Conservation (phyloP, 2,888 invertebrate species). For the Agrotis puta region DNA sequence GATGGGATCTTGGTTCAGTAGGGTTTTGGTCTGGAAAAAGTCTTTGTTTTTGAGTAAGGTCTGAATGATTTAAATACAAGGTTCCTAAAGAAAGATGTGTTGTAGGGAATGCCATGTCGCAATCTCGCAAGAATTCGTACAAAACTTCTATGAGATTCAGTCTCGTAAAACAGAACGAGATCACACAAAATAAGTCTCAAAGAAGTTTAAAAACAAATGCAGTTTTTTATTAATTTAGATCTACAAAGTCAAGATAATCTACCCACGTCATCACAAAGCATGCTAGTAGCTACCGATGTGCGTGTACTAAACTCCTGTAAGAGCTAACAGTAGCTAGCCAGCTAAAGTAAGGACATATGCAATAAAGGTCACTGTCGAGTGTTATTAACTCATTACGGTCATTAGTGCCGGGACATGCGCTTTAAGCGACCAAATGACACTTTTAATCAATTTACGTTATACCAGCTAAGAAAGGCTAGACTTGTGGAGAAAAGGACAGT, state of each 20-base stretch:
- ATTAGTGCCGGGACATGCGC: slow-evolving; percentile 26
- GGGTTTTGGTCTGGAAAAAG: neutral
- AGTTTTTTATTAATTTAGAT: slow-evolving; percentile 12
- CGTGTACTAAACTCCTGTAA: slow-evolving; percentile 17
- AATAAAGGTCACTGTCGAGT: slow-evolving; percentile 41
- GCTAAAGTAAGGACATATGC: neutral
- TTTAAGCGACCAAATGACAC: slow-evolving; percentile 5
- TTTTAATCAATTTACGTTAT: slow-evolving; percentile 30
- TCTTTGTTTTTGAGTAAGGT: neutral
- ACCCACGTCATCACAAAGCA: neutral
- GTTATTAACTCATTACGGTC: slow-evolving; percentile 25
- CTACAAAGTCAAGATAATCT: neutral
- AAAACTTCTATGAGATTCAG: neutral
- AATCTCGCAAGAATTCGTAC: neutral
- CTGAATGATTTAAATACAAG: neutral
- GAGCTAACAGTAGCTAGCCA: slow-evolving; percentile 6
- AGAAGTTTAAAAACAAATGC: neutral
- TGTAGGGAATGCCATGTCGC: neutral
- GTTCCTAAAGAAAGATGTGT: no score
- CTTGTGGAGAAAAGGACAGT: neutral
- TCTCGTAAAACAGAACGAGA: neutral
- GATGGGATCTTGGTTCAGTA: neutral
- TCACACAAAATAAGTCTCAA: neutral
- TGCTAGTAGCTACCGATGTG: slow-evolving; percentile 14
- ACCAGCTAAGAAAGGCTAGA: neutral